Evolutionary conservation across 37 sponge, comb jelly and placozoan species (phyloP).

Genomic region (Oopsacas minuta): DNA sequence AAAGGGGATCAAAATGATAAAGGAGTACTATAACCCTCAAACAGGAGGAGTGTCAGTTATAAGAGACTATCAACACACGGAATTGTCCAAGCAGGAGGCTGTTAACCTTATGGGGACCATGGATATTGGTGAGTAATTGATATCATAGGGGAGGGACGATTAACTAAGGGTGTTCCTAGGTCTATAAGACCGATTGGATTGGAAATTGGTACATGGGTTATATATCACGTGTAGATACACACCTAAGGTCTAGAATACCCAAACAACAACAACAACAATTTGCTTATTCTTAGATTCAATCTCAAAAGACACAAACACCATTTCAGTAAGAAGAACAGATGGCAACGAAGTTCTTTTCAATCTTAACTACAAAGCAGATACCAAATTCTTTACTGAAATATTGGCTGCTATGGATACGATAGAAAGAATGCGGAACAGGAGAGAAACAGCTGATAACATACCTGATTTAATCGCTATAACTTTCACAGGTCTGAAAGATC

Average conservation of each 20-base stretch:
- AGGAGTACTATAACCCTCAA: background rate
- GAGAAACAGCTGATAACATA: background rate
- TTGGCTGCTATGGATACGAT: conserved; percentile 7
- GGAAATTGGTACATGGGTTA: no score
- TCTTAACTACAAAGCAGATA: background rate
- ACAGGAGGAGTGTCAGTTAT: background rate
- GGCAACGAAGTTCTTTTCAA: background rate
- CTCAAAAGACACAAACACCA: background rate
- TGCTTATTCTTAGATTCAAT: background rate
- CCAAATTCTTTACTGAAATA: background rate
- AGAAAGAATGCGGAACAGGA: background rate
- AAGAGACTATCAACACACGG: background rate
- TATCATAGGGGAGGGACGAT: background rate
- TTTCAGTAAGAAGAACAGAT: background rate
- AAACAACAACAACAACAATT: no score
- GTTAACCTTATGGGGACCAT: background rate
- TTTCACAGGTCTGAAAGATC: background rate
- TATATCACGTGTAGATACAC: no score
- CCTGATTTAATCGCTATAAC: background rate
- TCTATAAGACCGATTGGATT: no score
- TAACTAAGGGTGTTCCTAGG: background rate
- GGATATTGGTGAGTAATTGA: background rate
- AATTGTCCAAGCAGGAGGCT: background rate
- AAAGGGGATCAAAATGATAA: background rate
- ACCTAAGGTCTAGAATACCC: no score